phyloP scores from a whole-genome alignment of 30 jellyfish, hydroid and myxozoan genomes.

The Aurelia sp. region DNA sequence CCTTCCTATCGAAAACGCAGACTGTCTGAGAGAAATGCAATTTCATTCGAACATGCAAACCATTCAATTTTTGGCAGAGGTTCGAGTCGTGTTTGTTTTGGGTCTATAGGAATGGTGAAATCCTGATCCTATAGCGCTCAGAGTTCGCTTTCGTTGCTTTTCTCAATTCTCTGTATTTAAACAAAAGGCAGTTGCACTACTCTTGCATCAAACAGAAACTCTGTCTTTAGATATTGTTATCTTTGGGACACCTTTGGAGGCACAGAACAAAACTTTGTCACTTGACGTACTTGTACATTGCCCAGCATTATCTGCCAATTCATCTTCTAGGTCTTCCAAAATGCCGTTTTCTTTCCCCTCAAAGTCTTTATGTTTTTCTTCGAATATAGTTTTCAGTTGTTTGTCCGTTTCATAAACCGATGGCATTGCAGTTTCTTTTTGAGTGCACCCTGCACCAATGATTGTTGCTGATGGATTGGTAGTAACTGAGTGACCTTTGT shows the following conservation, averaged over 20 bases:
- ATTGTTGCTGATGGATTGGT: neutral
- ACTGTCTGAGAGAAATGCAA: too few species aligned
- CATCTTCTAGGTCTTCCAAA: constrained; percentile 7
- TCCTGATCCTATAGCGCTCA: too few species aligned
- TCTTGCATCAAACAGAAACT: constrained; percentile 1
- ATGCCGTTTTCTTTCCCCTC: constrained; percentile 11
- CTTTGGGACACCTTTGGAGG: constrained; percentile 6
- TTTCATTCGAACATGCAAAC: too few species aligned
- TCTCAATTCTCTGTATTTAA: too few species aligned
- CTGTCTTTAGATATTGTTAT: constrained; percentile 31
- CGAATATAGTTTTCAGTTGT: constrained; percentile 23
- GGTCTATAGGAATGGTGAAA: too few species aligned
- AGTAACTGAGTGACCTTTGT: neutral
- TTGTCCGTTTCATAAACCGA: neutral
- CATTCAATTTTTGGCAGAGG: too few species aligned
- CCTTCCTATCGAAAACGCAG: too few species aligned
- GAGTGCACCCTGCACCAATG: neutral
- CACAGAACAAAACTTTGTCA: neutral
- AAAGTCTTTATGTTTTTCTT: constrained; percentile 14
- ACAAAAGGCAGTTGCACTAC: neutral
- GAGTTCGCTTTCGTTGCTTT: too few species aligned
- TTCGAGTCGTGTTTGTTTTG: too few species aligned
- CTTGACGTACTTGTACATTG: neutral
- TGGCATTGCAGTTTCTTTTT: neutral
- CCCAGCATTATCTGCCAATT: neutral